These are phyloP conservation scores for Sitta europaea DNA, from an alignment of 2,113 vertebrate genomes.

Conservation along the genomic window DNA sequence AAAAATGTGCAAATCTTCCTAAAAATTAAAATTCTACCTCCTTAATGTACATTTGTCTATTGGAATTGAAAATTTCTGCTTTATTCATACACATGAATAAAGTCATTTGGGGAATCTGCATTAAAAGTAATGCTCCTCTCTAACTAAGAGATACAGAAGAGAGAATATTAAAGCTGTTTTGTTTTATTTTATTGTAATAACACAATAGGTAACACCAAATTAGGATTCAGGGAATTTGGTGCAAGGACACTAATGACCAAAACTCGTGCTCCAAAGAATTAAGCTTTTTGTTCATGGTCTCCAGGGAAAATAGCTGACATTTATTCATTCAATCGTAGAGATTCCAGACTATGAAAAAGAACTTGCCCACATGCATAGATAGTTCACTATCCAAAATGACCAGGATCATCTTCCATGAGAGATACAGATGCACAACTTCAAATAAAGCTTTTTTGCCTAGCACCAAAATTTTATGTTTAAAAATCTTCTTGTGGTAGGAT, in stretches of 20 bases:
- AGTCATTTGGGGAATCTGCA: background rate
- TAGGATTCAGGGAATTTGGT: background rate
- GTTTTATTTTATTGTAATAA: background rate
- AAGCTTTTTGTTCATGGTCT: background rate
- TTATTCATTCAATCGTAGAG: background rate
- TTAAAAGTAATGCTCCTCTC: background rate
- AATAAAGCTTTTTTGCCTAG: background rate
- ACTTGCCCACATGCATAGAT: fast-evolving
- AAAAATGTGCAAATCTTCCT: background rate
- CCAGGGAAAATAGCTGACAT: background rate
- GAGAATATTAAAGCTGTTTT: background rate
- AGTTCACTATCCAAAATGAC: background rate
- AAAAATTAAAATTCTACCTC: background rate
- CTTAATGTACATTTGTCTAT: background rate
- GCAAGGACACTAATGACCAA: background rate
- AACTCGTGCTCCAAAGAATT: background rate
- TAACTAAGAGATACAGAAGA: background rate
- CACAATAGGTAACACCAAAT: background rate
- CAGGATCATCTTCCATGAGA: background rate
- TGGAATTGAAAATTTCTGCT: background rate
- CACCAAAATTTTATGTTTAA: background rate
- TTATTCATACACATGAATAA: background rate
- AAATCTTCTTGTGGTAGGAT: background rate
- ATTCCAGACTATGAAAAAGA: background rate
- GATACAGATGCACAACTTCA: fast-evolving